phyloP scores from a whole-genome alignment of 2,113 vertebrate genomes.

The Pollachius pollachius region DNA sequence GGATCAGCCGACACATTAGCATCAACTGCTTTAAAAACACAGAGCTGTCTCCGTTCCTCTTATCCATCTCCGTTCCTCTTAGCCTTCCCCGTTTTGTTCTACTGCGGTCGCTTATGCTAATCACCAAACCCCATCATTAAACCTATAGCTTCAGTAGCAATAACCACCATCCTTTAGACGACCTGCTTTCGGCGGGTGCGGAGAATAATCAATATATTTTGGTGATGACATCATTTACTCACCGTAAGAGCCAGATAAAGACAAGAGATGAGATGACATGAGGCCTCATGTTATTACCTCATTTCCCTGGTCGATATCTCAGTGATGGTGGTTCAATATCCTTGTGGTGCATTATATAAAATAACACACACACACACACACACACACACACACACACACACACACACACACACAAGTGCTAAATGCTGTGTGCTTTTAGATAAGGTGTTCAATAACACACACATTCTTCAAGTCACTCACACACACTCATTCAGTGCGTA shows the following conservation, averaged over 20 bases:
- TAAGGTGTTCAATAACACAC: too few species aligned
- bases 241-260: constrained; percentile 29
- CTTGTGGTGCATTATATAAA: background rate
- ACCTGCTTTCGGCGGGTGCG: constrained; percentile 49
- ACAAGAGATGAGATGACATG: too few species aligned
- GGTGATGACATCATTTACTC: constrained; percentile 64
- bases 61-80: too few species aligned
- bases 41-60: too few species aligned
- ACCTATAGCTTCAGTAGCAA: constrained; percentile 34
- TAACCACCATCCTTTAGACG: constrained; percentile 54
- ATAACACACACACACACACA: too few species aligned
- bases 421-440: too few species aligned
- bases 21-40: too few species aligned
- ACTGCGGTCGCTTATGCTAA: constrained; percentile 19
- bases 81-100: background rate
- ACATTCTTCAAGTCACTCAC: too few species aligned
- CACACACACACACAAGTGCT: too few species aligned
- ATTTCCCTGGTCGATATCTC: constrained; percentile 39
- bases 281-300: constrained; percentile 43
- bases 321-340: background rate
- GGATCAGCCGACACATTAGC: too few species aligned
- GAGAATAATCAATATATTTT: constrained; percentile 50
- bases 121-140: constrained; percentile 4
- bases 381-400: too few species aligned
- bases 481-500: too few species aligned